Evolutionary conservation across 2,888 invertebrate species (phyloP), one percentile per base, ranked within the genome.

Genomic region (Tetragonula carbonaria): DNA sequence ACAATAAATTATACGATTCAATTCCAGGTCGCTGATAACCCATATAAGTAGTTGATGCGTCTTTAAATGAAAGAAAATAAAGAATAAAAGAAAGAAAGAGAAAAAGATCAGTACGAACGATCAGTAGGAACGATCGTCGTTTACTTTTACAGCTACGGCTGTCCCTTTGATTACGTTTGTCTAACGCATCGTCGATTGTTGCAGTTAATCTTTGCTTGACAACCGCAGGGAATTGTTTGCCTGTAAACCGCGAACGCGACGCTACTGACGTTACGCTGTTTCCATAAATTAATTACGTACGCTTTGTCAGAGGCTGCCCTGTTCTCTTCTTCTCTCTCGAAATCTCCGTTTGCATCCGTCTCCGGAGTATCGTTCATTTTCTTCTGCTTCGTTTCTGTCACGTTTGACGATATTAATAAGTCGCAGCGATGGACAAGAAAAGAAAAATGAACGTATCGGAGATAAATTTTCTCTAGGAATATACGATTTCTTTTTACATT

Each of bases 71-170:
- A 45, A 45, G 28, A 1, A 11, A 45, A 45, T 33, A 45, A 38
- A 4, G 6, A 45, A 8, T 45, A 38, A 38, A 38, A 38, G 5
- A 38, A 38, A 38, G 8, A 6, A 38, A 38, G 8, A 38, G 5
- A 6, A 38, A 38, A 38, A 38, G 70, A 57, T n/a, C n/a, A n/a
- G n/a, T n/a, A n/a, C n/a, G n/a, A n/a, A n/a, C 62, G 78, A 81
- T 74, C 55, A 33, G 53, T 55, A 59, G 66, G 66, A 72, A 81
- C 74, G 66, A 67, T 79, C 62, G 8, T 38, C 51, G 28, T 74
- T 74, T 66, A 71, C 50, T 72, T 82, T 82, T 82, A 82, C 65
- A 72, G 45, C 74, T 65, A 38, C 53, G 28, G 21, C 8, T 72
- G 38, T 51, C 55, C 73, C 55, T 66, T 57, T 51, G n/a, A 57